Conservation (phyloP, 2,797 vertebrate genomes). For the Avahi laniger region DNA sequence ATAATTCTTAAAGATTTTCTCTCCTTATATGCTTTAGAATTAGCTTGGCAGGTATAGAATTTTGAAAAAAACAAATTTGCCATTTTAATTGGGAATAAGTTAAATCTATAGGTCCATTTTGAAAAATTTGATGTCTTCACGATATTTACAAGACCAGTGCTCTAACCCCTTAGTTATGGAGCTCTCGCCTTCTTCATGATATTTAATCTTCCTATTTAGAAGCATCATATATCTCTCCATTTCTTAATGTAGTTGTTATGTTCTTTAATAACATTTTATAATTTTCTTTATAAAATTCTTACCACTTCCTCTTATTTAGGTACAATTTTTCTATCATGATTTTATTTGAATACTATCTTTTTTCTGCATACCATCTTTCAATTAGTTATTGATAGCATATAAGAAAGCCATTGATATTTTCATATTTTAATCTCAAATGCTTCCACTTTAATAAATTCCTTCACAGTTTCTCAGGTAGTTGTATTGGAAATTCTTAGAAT, state of each 20-base stretch:
- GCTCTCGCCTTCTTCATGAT: background rate
- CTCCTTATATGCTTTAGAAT: background rate
- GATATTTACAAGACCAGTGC: background rate
- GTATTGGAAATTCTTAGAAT: background rate
- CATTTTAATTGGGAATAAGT: background rate
- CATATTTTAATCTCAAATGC: background rate
- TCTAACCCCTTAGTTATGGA: too few relatives aligned
- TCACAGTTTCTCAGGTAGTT: background rate
- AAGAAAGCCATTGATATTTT: background rate
- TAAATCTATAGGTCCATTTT: background rate
- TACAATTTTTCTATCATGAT: background rate
- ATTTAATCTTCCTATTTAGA: background rate
- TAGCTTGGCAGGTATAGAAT: background rate
- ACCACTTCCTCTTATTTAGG: background rate
- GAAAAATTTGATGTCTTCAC: background rate
- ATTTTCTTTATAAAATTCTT: background rate
- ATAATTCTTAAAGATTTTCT: background rate
- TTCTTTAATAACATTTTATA: constrained; percentile 12
- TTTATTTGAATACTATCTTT: background rate
- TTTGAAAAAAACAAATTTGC: background rate
- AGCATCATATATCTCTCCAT: background rate
- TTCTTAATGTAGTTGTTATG: background rate
- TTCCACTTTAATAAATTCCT: background rate
- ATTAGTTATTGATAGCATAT: background rate
- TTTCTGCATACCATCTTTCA: background rate